A percentile compares a stretch with the other conserved stretches of the same genome.
Evolutionary conservation across 2,113 vertebrate species (phyloP).

Genomic region (Odocoileus virginianus): DNA sequence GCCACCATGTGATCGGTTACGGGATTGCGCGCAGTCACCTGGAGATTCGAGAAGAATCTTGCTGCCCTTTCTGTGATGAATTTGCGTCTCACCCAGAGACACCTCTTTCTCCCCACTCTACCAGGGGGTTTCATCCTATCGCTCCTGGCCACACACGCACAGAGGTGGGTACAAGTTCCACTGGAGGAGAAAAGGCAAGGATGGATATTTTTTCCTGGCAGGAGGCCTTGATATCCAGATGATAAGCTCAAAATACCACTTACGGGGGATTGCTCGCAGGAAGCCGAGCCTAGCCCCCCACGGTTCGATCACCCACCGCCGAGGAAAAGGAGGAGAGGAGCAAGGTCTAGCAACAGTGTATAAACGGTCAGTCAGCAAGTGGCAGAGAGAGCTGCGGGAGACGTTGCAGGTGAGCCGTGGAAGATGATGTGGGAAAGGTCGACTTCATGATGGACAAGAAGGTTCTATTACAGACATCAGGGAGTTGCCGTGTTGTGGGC

Average conservation of each 20-base stretch:
- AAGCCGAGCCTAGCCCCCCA: neutral
- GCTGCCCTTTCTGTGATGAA: constrained; percentile 37
- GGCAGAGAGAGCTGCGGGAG: neutral
- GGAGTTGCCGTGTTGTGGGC: neutral
- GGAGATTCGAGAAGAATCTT: neutral
- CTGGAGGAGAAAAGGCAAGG: neutral
- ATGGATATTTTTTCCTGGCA: neutral
- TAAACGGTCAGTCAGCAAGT: constrained; percentile 6
- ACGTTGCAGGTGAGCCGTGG: neutral
- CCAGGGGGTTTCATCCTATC: neutral
- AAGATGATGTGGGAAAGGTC: neutral
- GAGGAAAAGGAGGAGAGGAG: neutral
- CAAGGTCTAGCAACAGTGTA: neutral
- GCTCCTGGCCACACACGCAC: neutral
- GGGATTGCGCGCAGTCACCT: neutral
- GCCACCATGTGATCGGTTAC: neutral
- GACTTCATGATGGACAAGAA: neutral
- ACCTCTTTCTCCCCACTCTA: neutral
- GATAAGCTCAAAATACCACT: neutral
- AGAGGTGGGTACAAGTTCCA: neutral
- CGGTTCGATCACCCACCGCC: neutral
- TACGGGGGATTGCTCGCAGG: fast-evolving
- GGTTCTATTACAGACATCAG: neutral
- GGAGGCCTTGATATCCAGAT: neutral
- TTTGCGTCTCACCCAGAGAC: neutral